A percentile compares a stretch with the other conserved stretches of the same genome.
These are phyloP conservation scores for Trochalopteron elliotii DNA, from an alignment of 2,113 vertebrate genomes.

Conservation along the genomic window DNA sequence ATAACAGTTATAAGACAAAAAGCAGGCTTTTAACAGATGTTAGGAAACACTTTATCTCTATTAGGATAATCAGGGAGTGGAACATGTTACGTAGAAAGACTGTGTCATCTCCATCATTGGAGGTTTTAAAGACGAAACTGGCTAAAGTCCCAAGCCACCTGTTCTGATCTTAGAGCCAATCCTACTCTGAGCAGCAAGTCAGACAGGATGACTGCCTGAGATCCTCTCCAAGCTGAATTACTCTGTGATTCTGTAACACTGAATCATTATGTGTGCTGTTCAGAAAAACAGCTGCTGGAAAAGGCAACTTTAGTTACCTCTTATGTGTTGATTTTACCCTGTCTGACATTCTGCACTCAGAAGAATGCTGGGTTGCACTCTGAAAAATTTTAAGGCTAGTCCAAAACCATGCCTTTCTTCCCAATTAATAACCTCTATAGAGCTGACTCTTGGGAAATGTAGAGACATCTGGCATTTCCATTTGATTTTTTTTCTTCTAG, in stretches of 20 bases:
- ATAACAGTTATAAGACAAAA: neutral
- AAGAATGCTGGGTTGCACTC: neutral
- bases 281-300: conserved; percentile 8
- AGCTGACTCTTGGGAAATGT: neutral
- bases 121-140: neutral
- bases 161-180: neutral
- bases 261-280: neutral
- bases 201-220: neutral
- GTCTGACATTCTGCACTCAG: neutral
- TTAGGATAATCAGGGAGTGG: neutral
- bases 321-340: neutral
- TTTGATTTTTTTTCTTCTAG: neutral
- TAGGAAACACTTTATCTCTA: neutral
- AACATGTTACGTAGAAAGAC: neutral
- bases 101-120: neutral
- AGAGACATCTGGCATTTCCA: neutral
- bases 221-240: neutral
- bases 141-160: neutral
- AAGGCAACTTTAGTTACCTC: neutral
- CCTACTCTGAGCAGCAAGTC: neutral
- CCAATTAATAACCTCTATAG: neutral
- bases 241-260: neutral
- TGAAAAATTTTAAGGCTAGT: neutral
- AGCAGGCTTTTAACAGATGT: neutral
- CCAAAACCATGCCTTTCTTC: neutral